Evolutionary conservation across 2,888 invertebrate genomes (phyloP), one percentile per base, ranked within the genome.

Genomic region (Diloba caeruleocephala): DNA sequence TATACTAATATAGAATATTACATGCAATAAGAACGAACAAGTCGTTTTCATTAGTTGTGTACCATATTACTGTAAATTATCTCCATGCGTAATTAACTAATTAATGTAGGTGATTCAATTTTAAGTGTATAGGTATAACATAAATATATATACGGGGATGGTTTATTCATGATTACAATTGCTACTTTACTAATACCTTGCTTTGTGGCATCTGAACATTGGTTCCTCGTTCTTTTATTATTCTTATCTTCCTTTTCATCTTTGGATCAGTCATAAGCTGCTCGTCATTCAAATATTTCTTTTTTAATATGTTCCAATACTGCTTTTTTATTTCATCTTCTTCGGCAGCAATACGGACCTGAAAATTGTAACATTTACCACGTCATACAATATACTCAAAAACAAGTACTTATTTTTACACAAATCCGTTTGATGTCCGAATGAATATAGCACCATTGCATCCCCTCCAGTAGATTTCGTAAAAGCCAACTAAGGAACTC

Each of bases 141-240:
- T 21, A 5, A n/a, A 21, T 14, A 33, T 28, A 0, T 13, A 17
- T 8, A 19, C 3, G 9, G 12, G 6, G 6, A n/a, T n/a, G n/a
- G n/a, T n/a, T n/a, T n/a, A 13, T 8, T 9, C 7, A 28, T 9
- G 19, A 34, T 34, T 6, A 12, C 12, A 29, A 9, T 29, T 7
- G 1, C 12, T 13, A 21, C 1, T 10, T 12, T n/a, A 10, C 12
- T 21, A 33, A 29, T 79, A 91, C 92, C 82, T 92, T 91, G 74
- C 89, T 92, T 69, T 91, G 87, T 12, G 91, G 90, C 89, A 90
- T 91, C 62, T 91, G 90, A 4, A 92, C 90, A 59, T 90, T 93
- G 1, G 87, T 90, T 0, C 90, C 92, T 43, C 91, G 80, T 75
- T 92, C 90, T 62, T 87, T 90, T 44, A 93, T 90, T 17, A 92